Evolutionary conservation across 1,140 invertebrate species (phyloP).

Genomic region (Saccostrea echinata): DNA sequence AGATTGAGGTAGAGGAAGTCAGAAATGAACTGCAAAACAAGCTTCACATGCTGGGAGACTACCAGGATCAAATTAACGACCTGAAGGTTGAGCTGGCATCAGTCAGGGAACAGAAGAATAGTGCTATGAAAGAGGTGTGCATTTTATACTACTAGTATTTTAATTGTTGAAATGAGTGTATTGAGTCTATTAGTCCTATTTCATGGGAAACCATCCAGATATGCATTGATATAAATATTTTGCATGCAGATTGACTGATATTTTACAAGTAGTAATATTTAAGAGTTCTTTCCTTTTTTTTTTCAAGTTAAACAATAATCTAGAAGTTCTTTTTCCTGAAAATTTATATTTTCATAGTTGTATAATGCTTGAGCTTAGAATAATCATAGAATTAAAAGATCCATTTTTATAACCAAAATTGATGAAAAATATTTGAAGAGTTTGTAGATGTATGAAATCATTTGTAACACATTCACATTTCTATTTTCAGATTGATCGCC

Average conservation of each 20-base stretch:
- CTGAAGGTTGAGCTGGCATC: slow-evolving; percentile 73
- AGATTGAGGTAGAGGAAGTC: slow-evolving; percentile 75
- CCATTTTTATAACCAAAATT: neutral
- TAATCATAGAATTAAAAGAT: neutral
- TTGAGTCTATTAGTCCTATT: no score
- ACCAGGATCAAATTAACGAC: slow-evolving; percentile 70
- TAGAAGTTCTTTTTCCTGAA: no score
- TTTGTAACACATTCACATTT: neutral
- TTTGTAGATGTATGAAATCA: neutral
- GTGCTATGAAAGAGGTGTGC: slow-evolving; percentile 74
- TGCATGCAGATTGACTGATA: no score
- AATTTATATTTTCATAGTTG: no score
- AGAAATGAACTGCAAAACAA: slow-evolving; percentile 69
- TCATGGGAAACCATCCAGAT: no score
- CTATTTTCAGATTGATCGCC: slow-evolving; percentile 69
- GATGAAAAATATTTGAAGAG: neutral
- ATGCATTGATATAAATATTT: no score
- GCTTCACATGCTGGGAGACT: slow-evolving; percentile 67
- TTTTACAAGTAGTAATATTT: no score
- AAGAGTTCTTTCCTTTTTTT: no score
- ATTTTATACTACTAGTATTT: no score
- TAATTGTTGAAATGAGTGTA: no score
- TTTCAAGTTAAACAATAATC: no score
- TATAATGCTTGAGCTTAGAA: no score
- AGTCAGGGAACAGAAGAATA: slow-evolving; percentile 75